phyloP scores from a whole-genome alignment of 2,888 invertebrate species.

The Luperina testacea region DNA sequence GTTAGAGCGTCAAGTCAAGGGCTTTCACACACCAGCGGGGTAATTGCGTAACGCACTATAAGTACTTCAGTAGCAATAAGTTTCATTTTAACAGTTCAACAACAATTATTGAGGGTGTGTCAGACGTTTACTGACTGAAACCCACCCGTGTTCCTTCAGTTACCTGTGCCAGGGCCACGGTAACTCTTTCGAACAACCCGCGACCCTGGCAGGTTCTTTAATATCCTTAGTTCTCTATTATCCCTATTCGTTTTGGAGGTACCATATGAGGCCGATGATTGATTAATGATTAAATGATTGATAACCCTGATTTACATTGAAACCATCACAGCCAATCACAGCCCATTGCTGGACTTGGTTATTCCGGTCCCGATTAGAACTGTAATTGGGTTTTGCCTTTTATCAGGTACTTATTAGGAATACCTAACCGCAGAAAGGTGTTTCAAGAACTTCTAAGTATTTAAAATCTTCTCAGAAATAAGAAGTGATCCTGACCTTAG shows the following conservation, averaged over 20 bases:
- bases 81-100: neutral
- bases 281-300: neutral
- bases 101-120: neutral
- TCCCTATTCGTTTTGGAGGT: neutral
- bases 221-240: neutral
- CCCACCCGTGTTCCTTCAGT: no score
- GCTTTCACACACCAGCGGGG: neutral
- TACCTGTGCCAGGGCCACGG: no score
- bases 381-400: neutral
- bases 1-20: neutral
- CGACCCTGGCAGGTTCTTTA: no score
- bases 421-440: neutral
- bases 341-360: no score
- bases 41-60: neutral
- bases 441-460: neutral
- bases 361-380: neutral
- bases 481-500: neutral
- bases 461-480: constrained; percentile 2
- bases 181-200: no score
- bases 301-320: neutral
- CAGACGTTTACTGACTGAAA: no score
- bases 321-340: neutral
- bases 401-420: neutral
- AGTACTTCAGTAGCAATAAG: neutral
- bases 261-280: neutral